Evolutionary conservation across 2,888 invertebrate genomes (phyloP).

Genomic region (Oxytorus armatus): DNA sequence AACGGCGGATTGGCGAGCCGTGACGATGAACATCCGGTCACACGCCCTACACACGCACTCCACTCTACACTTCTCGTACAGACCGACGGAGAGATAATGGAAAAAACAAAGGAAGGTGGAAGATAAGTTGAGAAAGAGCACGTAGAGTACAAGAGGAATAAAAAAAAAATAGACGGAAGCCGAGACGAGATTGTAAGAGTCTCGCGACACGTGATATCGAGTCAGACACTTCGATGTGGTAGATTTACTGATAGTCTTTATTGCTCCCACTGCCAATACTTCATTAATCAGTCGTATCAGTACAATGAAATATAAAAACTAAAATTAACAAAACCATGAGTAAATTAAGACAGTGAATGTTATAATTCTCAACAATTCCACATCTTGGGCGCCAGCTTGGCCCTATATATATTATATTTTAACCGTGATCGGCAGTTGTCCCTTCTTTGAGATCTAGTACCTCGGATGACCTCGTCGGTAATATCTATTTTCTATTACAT

Average conservation of each 20-base stretch:
- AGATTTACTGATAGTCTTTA: constrained; percentile 1
- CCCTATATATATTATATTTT: background rate
- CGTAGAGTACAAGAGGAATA: constrained; percentile 25
- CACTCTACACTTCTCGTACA: constrained; percentile 32
- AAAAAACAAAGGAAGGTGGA: constrained; percentile 62
- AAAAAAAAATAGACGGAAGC: constrained; percentile 3
- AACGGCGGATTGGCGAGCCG: constrained; percentile 78
- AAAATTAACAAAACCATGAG: constrained; percentile 5
- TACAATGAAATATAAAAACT: background rate
- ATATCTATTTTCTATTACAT: background rate
- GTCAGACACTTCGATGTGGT: constrained; percentile 25
- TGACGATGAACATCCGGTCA: constrained; percentile 82
- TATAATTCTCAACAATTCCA: background rate
- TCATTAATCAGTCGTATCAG: background rate
- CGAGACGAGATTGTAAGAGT: constrained; percentile 15
- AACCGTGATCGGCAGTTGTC: background rate
- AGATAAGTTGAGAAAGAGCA: constrained; percentile 31
- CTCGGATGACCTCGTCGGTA: background rate
- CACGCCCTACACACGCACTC: constrained; percentile 79
- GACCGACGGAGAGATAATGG: constrained; percentile 64
- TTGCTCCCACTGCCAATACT: background rate
- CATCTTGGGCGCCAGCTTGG: background rate
- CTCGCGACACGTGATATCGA: constrained; percentile 28
- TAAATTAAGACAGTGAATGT: constrained; percentile 2
- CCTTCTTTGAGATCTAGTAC: background rate